Evolutionary conservation across 2,888 invertebrate genomes (phyloP).

Genomic region (Lithophane leautieri): DNA sequence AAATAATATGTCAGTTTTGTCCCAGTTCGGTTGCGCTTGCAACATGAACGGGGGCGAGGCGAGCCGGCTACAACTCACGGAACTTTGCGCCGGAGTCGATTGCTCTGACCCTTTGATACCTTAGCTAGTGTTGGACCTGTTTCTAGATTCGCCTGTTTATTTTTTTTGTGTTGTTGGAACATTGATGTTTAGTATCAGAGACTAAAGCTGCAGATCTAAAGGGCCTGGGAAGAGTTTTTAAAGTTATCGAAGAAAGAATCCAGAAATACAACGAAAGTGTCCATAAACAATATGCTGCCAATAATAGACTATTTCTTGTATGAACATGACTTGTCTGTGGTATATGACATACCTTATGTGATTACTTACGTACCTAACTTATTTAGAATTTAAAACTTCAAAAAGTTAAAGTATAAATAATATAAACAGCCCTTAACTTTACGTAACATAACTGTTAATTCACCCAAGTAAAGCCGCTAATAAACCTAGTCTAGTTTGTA

Average conservation of each 20-base stretch:
- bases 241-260: background rate
- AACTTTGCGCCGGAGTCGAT: conserved; percentile 49
- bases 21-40: conserved; percentile 45
- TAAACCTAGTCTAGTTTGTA: conserved; percentile 1
- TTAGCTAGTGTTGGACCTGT: background rate
- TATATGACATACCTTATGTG: no score
- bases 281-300: background rate
- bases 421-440: background rate
- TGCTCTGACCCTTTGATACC: conserved; percentile 45
- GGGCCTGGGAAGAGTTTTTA: background rate
- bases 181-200: no score
- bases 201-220: no score
- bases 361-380: no score
- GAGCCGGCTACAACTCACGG: conserved; percentile 55
- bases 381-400: no score
- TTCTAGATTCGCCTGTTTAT: conserved; percentile 26
- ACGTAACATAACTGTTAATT: background rate
- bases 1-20: conserved; percentile 45
- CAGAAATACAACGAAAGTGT: background rate
- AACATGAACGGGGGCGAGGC: conserved; percentile 63
- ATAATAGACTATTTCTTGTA: background rate
- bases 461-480: background rate
- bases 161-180: background rate
- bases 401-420: no score
- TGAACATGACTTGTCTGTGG: background rate